Percentiles rank a stretch among this genome's conserved stretches.
Conservation (phyloP, 2,888 invertebrate species). For the Hyposoter didymator region DNA sequence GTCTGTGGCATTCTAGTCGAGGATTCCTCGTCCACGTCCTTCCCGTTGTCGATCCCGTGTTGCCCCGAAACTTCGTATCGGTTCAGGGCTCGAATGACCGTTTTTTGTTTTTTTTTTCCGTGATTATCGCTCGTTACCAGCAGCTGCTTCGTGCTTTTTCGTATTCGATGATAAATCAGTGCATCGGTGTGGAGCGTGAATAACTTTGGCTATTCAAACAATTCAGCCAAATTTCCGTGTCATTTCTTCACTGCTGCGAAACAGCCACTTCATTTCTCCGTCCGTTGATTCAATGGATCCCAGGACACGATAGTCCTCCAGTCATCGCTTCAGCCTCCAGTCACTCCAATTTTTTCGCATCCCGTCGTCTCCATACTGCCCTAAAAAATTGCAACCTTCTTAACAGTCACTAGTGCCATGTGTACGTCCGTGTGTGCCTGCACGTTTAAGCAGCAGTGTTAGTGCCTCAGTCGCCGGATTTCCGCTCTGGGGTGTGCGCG, state of each 20-base stretch:
- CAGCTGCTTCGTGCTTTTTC: neutral
- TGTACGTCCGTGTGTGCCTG: constrained; percentile 9
- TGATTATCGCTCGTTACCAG: neutral
- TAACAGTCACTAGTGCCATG: constrained; percentile 7
- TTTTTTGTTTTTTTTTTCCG: neutral
- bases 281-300: neutral
- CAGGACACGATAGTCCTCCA: neutral
- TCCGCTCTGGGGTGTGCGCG: constrained; percentile 37
- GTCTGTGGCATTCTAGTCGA: constrained; percentile 65
- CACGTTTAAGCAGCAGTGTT: constrained; percentile 6
- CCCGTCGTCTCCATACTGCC: no score
- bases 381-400: neutral
- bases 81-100: neutral
- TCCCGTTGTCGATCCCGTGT: constrained; percentile 31
- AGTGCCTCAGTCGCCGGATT: constrained; percentile 33
- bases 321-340: neutral
- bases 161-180: neutral
- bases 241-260: neutral
- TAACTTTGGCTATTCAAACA: neutral
- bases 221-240: neutral
- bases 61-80: constrained; percentile 13
- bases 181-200: neutral
- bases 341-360: no score
- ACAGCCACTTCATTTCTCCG: neutral
- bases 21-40: constrained; percentile 55